Percentiles rank a stretch among this genome's conserved stretches.
phyloP scores from a whole-genome alignment of 2,113 vertebrate genomes.

The Nyctibius bracteatus region DNA sequence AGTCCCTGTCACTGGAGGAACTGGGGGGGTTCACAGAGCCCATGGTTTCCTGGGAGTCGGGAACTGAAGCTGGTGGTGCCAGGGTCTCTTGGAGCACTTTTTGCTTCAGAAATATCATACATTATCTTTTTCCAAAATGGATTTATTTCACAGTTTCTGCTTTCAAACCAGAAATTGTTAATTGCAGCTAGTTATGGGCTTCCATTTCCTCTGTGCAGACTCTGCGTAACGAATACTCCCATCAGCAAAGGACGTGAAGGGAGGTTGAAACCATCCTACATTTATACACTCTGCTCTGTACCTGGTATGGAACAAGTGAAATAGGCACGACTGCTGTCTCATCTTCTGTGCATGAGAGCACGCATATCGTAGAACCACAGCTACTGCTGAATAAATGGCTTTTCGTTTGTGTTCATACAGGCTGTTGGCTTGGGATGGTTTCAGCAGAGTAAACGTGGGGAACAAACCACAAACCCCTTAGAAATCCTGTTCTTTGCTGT shows the following conservation, averaged over 20 bases:
- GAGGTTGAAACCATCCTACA: neutral
- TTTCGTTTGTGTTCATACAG: neutral
- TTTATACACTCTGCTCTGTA: neutral
- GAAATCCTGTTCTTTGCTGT: neutral
- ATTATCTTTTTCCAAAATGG: neutral
- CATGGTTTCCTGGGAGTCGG: neutral
- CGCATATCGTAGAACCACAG: neutral
- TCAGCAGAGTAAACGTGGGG: neutral
- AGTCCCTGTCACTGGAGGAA: neutral
- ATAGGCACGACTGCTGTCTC: fast-evolving
- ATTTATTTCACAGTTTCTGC: neutral
- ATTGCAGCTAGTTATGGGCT: neutral
- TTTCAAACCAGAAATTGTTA: neutral
- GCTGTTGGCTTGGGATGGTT: neutral
- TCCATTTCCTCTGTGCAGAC: neutral
- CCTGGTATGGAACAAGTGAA: neutral
- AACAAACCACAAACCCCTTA: neutral
- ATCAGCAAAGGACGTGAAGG: neutral
- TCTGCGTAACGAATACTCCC: neutral
- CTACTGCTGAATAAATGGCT: neutral
- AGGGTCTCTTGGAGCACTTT: neutral
- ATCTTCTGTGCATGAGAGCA: neutral
- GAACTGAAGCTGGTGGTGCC: neutral
- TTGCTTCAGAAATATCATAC: neutral
- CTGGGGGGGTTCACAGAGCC: neutral